phyloP scores from a whole-genome alignment of 53 echinoderm and acorn worm genomes.

The Apostichopus leukothele region DNA sequence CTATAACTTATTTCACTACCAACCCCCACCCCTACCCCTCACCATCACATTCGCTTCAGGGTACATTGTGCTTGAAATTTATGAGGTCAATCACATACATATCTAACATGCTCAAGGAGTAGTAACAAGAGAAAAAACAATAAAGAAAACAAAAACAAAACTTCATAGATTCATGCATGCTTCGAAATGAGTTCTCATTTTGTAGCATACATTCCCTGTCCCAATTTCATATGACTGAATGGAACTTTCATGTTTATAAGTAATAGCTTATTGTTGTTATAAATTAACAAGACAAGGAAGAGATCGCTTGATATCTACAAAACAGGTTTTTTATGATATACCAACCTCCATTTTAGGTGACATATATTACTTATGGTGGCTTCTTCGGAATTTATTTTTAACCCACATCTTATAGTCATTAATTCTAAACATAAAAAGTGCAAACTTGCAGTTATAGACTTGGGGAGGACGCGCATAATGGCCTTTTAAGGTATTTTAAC shows the following conservation, averaged over 20 bases:
- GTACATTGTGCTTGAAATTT: too few relatives aligned
- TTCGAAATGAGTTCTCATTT: too few relatives aligned
- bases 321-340: not conserved
- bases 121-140: too few relatives aligned
- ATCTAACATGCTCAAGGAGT: too few relatives aligned
- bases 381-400: slow-evolving; percentile 9
- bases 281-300: not conserved
- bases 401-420: not conserved
- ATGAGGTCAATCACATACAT: too few relatives aligned
- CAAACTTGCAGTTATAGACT: not conserved
- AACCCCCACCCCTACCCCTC: not conserved
- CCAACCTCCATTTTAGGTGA: not conserved
- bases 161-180: too few relatives aligned
- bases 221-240: too few relatives aligned
- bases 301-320: not conserved
- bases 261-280: not conserved
- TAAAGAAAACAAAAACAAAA: too few relatives aligned
- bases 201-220: too few relatives aligned
- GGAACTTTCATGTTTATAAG: not conserved
- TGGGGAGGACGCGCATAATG: not conserved
- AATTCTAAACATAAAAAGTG: not conserved
- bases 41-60: too few relatives aligned
- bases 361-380: not conserved
- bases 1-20: not conserved
- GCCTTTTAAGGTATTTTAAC: not conserved